Evolutionary conservation across 2,113 vertebrate species (phyloP), one percentile per base, ranked within the genome.

Genomic region (Heteronetta atricapilla): DNA sequence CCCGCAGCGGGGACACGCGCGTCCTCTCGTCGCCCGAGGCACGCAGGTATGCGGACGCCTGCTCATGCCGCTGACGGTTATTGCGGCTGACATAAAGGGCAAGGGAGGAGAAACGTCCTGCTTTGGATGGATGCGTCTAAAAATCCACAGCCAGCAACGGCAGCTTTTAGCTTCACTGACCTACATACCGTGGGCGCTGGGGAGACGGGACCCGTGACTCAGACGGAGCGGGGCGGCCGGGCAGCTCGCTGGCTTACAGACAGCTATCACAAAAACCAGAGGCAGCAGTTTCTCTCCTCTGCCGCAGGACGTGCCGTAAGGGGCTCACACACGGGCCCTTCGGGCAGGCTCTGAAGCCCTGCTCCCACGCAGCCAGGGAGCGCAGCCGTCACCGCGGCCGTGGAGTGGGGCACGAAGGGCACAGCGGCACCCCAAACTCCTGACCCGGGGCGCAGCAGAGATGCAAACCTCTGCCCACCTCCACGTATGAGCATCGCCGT

Each of bases 121-220:
- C 95, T 82, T 82, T 77, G 93, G 90, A 60, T 94, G 92, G 90
- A 94, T 89, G 96, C 82, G 59, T 48, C 75, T 82, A 60, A 94
- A 87, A 87, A 91, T 76, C 92, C 90, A 79, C 89, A 89, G 87
- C 86, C 80, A 68, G 80, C 76, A 29, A 81, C 22, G 56, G 89
- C 78, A 88, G 93, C 91, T 92, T 90, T 90, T 89, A 86, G 77
- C 91, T 89, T 73, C 93, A 90, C 87, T 96, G 96, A 95, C 96
- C 96, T 94, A 96, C 82, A 91, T 88, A 82, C 52, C 63, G 0
- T 23, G 40, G 64, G 92, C 91, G 58, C 75, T 31, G 92, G 86
- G 90, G 89, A 84, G 91, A 48, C 56, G 44, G 86, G 89, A 78
- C 80, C 83, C 10, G 10, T 8, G 88, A 66, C 60, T 33, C 40